Conservation (phyloP, 1,140 invertebrate genomes). For the Brachionus sp. region DNA sequence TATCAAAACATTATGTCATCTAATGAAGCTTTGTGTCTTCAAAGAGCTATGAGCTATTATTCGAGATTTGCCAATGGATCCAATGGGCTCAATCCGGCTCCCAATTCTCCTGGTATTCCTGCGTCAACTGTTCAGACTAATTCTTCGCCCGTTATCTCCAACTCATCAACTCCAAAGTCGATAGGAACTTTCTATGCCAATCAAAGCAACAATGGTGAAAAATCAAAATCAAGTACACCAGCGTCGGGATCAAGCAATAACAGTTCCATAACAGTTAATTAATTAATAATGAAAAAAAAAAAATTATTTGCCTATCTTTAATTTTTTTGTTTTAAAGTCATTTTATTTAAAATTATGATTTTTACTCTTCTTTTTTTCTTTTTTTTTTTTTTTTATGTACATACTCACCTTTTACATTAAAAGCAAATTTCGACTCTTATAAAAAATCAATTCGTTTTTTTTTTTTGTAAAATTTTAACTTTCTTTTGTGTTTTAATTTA, state of each 20-base stretch:
- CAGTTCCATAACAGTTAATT: constrained; percentile 35
- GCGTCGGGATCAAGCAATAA: constrained; percentile 30
- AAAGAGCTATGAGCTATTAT: constrained; percentile 35
- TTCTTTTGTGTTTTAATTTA: not conserved
- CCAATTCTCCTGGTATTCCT: not conserved
- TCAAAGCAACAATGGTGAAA: not conserved
- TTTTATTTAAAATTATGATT: not conserved
- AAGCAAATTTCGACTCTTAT: not conserved
- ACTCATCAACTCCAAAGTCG: not conserved
- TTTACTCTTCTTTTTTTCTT: not conserved
- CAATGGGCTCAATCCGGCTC: not conserved
- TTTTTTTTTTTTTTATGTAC: not conserved
- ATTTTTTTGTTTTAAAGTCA: not conserved
- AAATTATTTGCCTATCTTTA: not conserved
- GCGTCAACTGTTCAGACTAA: not conserved
- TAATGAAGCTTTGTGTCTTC: constrained; percentile 40
- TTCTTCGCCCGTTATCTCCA: not conserved
- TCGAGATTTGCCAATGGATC: constrained; percentile 22
- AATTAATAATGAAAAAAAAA: not conserved
- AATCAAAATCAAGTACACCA: constrained; percentile 17
- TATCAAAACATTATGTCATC: constrained; percentile 45
- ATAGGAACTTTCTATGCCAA: not conserved
- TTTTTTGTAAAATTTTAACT: not conserved
- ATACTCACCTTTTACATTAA: not conserved
- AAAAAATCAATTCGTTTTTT: not conserved